Evolutionary conservation across 23 tunicate species (phyloP), one percentile per base, ranked within the genome.

Genomic region (Styela clava): DNA sequence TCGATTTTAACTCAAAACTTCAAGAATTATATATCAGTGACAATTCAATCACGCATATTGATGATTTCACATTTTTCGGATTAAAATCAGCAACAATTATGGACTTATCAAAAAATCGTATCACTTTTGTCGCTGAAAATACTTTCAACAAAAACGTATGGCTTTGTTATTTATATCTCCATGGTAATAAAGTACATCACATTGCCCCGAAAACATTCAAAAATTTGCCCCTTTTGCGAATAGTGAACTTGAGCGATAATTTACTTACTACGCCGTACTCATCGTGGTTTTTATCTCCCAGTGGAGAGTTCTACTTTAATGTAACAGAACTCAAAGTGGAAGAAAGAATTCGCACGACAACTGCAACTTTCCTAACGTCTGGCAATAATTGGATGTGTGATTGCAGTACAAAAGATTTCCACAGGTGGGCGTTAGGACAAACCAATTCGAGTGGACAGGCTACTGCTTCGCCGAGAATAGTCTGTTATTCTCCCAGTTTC

Each of bases 361-460:
- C 77, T 3, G 77, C 77, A 22, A 71, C 77, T 12, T 28, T 71
- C 35, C 3, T 28, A 12, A 2, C 5, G 3, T 3, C 3, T 16
- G 35, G 35, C 3, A 71, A 71, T 35, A 33, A 20, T 35, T 71
- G 77, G 77, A 71, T 32, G 24, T 71, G 77, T 16, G 16, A 71
- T 16, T 71, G 77, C 16, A 18, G 9, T n/a, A 18, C 34, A 16
- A 71, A 16, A 3, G 34, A 18, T 3, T 30, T 71, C 29, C 24
- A 21, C 5, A 32, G 29, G 29, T 71, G 77, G 77, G 34, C 24
- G 34, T 28, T 3, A 71, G 32, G 18, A 2, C 23, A 21, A 7
- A 26, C 23, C 5, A 27, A n/a, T 26, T 3, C 34, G 5, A 71
- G 35, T 16, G 18, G 3, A 5, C 34, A 19, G 5, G n/a, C n/a